A percentile compares a stretch with the other conserved stretches of the same genome.
These are phyloP conservation scores for Anhinga anhinga DNA, from an alignment of 2,113 vertebrate species.

Conservation along the genomic window DNA sequence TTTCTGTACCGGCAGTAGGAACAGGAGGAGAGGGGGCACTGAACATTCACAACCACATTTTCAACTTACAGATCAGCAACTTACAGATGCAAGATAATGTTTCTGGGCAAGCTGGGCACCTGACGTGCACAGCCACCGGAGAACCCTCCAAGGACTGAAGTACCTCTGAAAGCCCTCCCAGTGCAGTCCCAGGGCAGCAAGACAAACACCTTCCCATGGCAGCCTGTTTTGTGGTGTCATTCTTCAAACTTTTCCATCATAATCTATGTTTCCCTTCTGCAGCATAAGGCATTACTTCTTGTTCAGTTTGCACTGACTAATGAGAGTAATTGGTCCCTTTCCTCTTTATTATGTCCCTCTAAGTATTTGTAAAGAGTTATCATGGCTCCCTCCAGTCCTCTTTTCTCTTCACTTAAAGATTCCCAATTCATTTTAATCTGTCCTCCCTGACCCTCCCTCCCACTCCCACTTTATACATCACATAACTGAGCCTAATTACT, in stretches of 20 bases:
- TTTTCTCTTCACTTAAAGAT: constrained; percentile 30
- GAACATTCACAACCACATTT: rapidly evolving
- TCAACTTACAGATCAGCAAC: not conserved
- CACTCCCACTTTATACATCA: not conserved
- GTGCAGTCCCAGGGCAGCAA: not conserved
- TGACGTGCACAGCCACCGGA: rapidly evolving
- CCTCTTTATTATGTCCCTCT: constrained; percentile 18
- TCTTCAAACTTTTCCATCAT: not conserved
- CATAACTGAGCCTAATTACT: not conserved
- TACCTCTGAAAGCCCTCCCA: not conserved
- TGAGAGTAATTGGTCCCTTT: constrained; percentile 60
- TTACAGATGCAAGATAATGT: rapidly evolving
- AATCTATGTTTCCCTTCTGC: not conserved
- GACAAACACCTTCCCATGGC: not conserved
- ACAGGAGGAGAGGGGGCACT: not conserved
- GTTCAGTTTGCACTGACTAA: constrained; percentile 20
- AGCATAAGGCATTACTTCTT: not conserved
- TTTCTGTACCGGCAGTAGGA: not conserved
- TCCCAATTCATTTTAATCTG: not conserved
- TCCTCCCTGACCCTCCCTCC: constrained; percentile 38
- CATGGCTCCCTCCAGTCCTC: constrained; percentile 43
- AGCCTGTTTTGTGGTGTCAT: not conserved
- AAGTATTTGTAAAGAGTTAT: constrained; percentile 39
- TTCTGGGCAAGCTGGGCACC: not conserved
- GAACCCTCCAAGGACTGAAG: no score